phyloP scores from a whole-genome alignment of 2,888 invertebrate genomes.

The Melinopterus prodromus region DNA sequence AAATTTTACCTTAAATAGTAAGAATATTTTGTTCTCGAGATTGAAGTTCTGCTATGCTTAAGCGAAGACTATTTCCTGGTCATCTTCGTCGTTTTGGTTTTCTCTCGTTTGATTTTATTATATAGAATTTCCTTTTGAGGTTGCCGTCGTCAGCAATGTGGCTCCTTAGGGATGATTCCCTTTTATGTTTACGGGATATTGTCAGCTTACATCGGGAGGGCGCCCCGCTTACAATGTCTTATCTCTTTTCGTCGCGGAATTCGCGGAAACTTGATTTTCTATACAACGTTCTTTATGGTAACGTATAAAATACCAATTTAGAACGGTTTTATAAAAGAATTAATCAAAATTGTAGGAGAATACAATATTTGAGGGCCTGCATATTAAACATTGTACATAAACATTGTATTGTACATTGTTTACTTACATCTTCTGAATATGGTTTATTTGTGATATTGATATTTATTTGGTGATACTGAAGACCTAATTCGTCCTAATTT shows the following conservation, averaged over 20 bases:
- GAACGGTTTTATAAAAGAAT: too few relatives aligned
- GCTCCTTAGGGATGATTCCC: constrained; percentile 4
- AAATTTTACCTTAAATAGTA: not conserved
- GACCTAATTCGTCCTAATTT: too few relatives aligned
- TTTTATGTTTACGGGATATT: not conserved
- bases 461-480: too few relatives aligned
- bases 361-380: too few relatives aligned
- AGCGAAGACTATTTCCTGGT: not conserved
- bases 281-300: not conserved
- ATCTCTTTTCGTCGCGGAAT: not conserved
- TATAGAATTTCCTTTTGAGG: not conserved
- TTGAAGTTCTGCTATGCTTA: not conserved
- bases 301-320: too few relatives aligned
- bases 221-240: not conserved
- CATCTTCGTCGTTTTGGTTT: not conserved
- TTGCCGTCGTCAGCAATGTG: not conserved
- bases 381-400: too few relatives aligned
- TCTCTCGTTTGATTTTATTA: not conserved
- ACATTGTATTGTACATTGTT: too few relatives aligned
- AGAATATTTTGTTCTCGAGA: not conserved
- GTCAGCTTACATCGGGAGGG: not conserved
- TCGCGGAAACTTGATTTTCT: not conserved
- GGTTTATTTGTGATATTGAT: too few relatives aligned
- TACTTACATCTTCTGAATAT: too few relatives aligned
- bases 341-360: too few relatives aligned